phyloP scores from a whole-genome alignment of 2,888 invertebrate genomes.

The Schrankia costaestrigalis region DNA sequence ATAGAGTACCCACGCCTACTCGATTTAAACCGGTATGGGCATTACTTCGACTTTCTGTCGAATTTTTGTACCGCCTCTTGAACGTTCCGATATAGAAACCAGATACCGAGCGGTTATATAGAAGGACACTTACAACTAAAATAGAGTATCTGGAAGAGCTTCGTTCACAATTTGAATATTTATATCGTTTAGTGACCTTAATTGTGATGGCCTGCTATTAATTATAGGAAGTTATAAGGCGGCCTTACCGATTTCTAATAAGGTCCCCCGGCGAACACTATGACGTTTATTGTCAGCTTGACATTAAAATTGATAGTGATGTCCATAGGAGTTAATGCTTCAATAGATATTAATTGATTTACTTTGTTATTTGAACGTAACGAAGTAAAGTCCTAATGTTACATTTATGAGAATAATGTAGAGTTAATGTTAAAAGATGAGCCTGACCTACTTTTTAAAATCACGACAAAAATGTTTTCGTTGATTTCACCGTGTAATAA shows the following conservation, averaged over 20 bases:
- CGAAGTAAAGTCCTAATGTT: too few relatives aligned
- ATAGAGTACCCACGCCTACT: conserved; percentile 32
- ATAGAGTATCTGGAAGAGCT: conserved; percentile 38
- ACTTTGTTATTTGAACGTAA: too few relatives aligned
- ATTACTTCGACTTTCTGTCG: conserved; percentile 41
- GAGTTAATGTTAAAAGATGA: too few relatives aligned
- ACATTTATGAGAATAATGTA: too few relatives aligned
- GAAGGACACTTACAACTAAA: conserved; percentile 34
- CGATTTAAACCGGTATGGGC: conserved; percentile 44
- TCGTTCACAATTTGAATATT: conserved; percentile 21
- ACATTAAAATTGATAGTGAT: conserved; percentile 9
- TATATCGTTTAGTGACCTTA: background rate
- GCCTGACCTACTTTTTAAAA: too few relatives aligned
- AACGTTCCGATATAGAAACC: conserved; percentile 58
- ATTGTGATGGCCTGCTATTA: conserved; percentile 1
- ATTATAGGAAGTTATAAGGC: conserved; percentile 5
- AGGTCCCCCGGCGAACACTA: conserved; percentile 2
- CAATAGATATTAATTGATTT: too few relatives aligned
- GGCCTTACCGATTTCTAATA: background rate
- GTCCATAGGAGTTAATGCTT: too few relatives aligned
- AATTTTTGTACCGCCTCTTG: conserved; percentile 56
- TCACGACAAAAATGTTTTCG: too few relatives aligned
- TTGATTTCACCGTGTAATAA: too few relatives aligned
- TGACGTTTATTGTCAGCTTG: conserved; percentile 5
- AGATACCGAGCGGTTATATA: conserved; percentile 51